phyloP scores from a whole-genome alignment of 2,797 vertebrate species.

The Sebastes nivosus region DNA sequence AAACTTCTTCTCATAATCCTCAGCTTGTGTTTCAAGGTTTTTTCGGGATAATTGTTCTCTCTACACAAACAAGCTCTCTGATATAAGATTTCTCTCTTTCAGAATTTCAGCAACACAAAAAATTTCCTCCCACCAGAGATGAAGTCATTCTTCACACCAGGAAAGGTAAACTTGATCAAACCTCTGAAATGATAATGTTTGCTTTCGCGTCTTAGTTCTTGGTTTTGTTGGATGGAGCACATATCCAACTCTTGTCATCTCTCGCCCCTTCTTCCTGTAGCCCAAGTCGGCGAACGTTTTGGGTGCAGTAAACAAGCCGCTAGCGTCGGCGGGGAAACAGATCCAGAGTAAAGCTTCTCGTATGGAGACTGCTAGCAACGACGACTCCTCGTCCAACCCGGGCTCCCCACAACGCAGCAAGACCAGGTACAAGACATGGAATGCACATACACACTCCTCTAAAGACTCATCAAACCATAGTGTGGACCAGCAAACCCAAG shows the following conservation, averaged over 20 bases:
- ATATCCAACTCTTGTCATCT: not conserved
- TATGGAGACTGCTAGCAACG: constrained; percentile 98
- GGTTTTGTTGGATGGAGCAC: not conserved
- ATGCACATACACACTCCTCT: not conserved
- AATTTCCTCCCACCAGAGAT: constrained; percentile 98
- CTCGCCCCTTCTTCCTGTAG: constrained; percentile 65
- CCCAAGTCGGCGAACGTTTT: constrained; percentile 98
- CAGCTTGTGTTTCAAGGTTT: not conserved
- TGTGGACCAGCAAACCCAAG: not conserved
- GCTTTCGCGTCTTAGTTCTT: too few species aligned
- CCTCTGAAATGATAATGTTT: not conserved
- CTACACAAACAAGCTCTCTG: not conserved
- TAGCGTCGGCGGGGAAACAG: constrained; percentile 96
- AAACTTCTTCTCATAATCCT: not conserved
- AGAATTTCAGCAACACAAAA: constrained; percentile 99
- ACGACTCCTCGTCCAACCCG: constrained; percentile 95
- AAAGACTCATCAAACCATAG: not conserved
- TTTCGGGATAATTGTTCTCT: not conserved
- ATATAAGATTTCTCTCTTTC: constrained; percentile 49
- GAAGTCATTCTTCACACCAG: constrained; percentile 97
- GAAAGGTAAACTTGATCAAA: constrained; percentile 85
- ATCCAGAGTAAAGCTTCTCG: constrained; percentile 95
- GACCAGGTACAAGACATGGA: constrained; percentile 74
- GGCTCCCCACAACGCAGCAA: constrained; percentile 94
- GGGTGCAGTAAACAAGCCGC: constrained; percentile 97